Conservation (phyloP, 2,888 invertebrate genomes). For the Rhabditoides inermis region DNA sequence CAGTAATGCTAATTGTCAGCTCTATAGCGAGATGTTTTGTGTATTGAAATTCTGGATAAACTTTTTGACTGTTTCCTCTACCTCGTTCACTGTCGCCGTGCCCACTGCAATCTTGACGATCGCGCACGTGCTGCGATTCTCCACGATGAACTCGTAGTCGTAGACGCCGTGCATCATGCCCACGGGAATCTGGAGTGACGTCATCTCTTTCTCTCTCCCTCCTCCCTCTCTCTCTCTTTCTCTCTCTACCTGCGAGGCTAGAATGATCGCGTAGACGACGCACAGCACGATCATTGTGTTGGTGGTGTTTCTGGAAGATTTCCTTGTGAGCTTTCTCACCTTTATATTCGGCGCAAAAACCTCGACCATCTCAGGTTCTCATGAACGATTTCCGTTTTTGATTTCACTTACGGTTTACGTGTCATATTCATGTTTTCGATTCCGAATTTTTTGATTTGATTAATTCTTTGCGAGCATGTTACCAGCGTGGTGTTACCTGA, state of each 20-base stretch:
- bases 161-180: constrained; percentile 33
- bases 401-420: too few species aligned
- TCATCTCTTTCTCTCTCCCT: neutral
- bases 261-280: constrained; percentile 38
- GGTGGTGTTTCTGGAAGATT: constrained; percentile 38
- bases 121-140: constrained; percentile 42
- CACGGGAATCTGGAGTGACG: constrained; percentile 23
- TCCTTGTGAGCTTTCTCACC: too few species aligned
- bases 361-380: too few species aligned
- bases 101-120: constrained; percentile 41
- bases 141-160: constrained; percentile 42
- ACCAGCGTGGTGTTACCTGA: too few species aligned
- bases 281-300: constrained; percentile 37
- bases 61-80: constrained; percentile 4
- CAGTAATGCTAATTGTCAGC: too few species aligned
- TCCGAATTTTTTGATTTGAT: too few species aligned
- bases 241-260: constrained; percentile 36
- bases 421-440: too few species aligned
- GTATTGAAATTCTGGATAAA: too few species aligned
- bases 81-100: constrained; percentile 29
- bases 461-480: too few species aligned
- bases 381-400: too few species aligned
- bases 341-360: too few species aligned
- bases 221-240: constrained; percentile 1
- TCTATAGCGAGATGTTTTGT: too few species aligned